These are phyloP conservation scores for Chinchilla lanigera DNA, from an alignment of 2,113 vertebrate genomes.

Conservation along the genomic window DNA sequence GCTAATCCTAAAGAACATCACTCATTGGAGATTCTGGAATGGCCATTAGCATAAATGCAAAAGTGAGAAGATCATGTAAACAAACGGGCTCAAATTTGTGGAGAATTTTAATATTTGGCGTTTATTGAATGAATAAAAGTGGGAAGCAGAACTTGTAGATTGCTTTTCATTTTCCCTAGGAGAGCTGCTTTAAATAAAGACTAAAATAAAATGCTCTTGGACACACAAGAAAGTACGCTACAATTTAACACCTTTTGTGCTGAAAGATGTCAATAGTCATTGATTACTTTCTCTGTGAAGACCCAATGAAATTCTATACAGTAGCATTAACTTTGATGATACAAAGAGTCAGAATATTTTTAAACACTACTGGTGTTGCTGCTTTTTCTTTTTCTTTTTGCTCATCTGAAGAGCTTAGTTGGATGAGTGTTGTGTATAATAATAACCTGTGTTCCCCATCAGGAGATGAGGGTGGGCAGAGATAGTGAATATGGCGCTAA, in stretches of 20 bases:
- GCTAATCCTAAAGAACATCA: constrained; percentile 70
- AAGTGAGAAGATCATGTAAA: constrained; percentile 26
- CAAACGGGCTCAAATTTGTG: background rate
- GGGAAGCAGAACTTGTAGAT: background rate
- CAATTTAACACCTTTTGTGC: constrained; percentile 73
- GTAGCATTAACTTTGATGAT: constrained; percentile 67
- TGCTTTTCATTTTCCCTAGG: background rate
- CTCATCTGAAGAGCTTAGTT: background rate
- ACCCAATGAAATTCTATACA: constrained; percentile 67
- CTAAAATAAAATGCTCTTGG: constrained; percentile 56
- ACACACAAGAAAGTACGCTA: background rate
- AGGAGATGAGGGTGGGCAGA: background rate
- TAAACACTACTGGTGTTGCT: constrained; percentile 38
- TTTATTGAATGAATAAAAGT: background rate
- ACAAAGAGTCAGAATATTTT: constrained; percentile 67
- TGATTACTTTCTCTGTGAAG: constrained; percentile 71
- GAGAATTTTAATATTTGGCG: constrained; percentile 16
- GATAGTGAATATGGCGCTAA: too few relatives aligned
- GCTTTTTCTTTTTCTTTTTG: background rate
- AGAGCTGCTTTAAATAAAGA: constrained; percentile 32
- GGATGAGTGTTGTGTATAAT: background rate
- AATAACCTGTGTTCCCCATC: background rate
- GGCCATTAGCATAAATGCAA: constrained; percentile 49
- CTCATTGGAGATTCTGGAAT: constrained; percentile 49
- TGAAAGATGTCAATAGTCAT: constrained; percentile 67